Evolutionary conservation across 2,888 invertebrate species (phyloP).

Genomic region (Tipula lateralis): DNA sequence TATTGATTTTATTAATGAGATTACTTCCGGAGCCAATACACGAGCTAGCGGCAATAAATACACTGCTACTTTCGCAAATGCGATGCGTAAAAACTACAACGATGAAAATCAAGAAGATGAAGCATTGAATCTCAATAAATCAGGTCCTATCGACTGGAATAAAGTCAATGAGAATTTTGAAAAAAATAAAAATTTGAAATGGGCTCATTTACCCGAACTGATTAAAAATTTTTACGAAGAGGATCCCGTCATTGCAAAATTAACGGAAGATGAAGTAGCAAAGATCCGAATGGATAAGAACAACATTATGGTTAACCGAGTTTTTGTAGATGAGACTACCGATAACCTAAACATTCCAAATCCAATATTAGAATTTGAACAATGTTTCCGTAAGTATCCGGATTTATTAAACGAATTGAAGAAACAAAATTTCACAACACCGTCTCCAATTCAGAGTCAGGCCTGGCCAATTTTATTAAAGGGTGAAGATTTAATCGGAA

Average conservation of each 20-base stretch:
- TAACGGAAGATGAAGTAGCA: conserved; percentile 60
- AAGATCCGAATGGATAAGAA: conserved; percentile 62
- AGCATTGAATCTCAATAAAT: conserved; percentile 28
- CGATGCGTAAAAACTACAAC: conserved; percentile 31
- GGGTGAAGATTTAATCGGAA: conserved; percentile 92
- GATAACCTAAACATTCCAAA: conserved; percentile 44
- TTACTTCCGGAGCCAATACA: conserved; percentile 37
- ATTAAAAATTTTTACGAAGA: conserved; percentile 81
- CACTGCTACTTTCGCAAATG: background rate
- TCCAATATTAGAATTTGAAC: conserved; percentile 59
- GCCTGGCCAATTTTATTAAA: conserved; percentile 90
- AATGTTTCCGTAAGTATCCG: conserved; percentile 75
- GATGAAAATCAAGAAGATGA: background rate
- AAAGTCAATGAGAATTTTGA: conserved; percentile 53
- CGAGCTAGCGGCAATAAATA: background rate
- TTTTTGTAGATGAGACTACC: conserved; percentile 54
- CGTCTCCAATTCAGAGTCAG: conserved; percentile 89
- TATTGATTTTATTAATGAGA: conserved; percentile 47
- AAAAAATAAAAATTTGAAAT: conserved; percentile 54
- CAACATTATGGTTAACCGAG: conserved; percentile 67
- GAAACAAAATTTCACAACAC: conserved; percentile 73
- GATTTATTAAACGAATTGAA: conserved; percentile 75
- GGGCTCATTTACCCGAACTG: conserved; percentile 62
- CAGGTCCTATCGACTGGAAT: conserved; percentile 54
- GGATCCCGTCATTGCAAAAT: conserved; percentile 61